Evolutionary conservation across 2,113 vertebrate species (phyloP).

Genomic region (Heterocephalus glaber): DNA sequence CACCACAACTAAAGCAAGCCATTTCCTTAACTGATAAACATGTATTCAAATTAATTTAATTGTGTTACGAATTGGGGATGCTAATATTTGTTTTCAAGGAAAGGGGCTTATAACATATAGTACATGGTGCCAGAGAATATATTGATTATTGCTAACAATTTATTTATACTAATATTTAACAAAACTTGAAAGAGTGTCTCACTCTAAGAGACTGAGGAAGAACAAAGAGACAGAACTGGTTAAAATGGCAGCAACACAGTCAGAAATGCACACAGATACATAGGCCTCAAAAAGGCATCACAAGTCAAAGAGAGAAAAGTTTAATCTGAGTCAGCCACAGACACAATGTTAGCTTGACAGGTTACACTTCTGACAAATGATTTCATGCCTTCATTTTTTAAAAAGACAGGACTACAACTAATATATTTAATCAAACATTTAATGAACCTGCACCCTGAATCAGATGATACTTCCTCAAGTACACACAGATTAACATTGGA

Average conservation of each 20-base stretch:
- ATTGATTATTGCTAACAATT: slow-evolving; percentile 39
- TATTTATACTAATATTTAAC: background rate
- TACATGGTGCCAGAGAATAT: background rate
- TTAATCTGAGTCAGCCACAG: background rate
- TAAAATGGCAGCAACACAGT: accelerated
- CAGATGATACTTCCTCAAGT: accelerated
- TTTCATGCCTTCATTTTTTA: background rate
- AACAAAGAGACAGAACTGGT: background rate
- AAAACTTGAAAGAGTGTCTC: slow-evolving; percentile 39
- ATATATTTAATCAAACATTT: background rate
- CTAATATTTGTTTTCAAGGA: background rate
- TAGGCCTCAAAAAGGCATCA: accelerated
- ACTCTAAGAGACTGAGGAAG: background rate
- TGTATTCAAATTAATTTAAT: slow-evolving; percentile 9
- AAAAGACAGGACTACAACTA: background rate
- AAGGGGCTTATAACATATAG: slow-evolving; percentile 13
- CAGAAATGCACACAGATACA: background rate
- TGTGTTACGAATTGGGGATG: slow-evolving; percentile 30
- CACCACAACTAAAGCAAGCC: slow-evolving; percentile 56
- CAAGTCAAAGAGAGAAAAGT: background rate
- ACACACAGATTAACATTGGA: accelerated
- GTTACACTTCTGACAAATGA: background rate
- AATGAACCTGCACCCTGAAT: background rate
- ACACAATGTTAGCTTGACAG: background rate
- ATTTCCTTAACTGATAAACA: slow-evolving; percentile 63